A percentile compares a stretch with the other conserved stretches of the same genome.
Evolutionary conservation across 2,113 vertebrate genomes (phyloP).

Genomic region (Empidonax alnorum): DNA sequence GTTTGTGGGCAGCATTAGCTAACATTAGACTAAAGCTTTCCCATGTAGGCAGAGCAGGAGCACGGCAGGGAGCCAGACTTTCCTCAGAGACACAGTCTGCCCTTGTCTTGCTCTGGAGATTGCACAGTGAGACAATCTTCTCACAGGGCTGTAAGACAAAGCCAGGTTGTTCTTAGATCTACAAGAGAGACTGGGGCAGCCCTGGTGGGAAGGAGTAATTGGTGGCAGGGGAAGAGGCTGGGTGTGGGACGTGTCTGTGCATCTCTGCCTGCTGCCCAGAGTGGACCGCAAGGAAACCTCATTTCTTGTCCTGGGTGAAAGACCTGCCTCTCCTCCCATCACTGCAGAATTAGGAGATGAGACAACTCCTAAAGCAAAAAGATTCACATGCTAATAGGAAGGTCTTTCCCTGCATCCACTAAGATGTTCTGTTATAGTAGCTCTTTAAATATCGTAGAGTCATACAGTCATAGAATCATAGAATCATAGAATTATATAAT

Average conservation of each 20-base stretch:
- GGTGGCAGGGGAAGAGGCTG: neutral
- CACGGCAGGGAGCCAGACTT: neutral
- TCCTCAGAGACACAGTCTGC: neutral
- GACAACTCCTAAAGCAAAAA: neutral
- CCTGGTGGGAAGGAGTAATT: neutral
- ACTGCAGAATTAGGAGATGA: neutral
- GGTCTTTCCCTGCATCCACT: neutral
- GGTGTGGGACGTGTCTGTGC: rapidly evolving
- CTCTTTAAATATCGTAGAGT: neutral
- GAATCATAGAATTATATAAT: neutral
- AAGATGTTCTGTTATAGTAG: neutral
- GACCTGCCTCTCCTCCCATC: neutral
- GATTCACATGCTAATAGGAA: neutral
- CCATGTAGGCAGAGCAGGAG: neutral
- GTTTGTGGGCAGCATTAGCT: neutral
- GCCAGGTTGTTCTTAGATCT: neutral
- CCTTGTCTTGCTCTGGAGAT: neutral
- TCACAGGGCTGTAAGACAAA: neutral
- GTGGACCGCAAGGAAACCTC: neutral
- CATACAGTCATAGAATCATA: neutral
- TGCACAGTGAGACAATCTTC: neutral
- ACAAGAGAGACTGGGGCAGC: neutral
- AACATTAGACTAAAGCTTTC: neutral
- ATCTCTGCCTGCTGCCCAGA: neutral
- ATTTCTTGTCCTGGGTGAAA: neutral